Conservation (phyloP, 2,888 invertebrate species). For the Abrostola triplasia region DNA sequence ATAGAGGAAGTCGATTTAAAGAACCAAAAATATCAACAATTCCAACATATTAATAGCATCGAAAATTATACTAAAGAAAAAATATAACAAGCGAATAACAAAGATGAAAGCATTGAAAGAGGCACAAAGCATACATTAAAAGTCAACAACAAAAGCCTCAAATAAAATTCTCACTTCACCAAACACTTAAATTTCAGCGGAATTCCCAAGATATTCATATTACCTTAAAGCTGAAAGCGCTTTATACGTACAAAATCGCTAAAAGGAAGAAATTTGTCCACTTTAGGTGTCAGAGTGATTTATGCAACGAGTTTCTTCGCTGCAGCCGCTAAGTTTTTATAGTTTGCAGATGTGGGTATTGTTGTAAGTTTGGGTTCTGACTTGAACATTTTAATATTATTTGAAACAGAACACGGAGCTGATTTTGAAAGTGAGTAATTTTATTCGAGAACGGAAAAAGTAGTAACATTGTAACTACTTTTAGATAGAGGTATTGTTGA, state of each 20-base stretch:
- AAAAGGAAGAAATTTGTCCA: slow-evolving; percentile 57
- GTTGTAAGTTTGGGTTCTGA: slow-evolving; percentile 13
- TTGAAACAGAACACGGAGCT: slow-evolving; percentile 4
- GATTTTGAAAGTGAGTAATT: slow-evolving; percentile 1
- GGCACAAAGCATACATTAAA: not conserved
- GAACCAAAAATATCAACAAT: not conserved
- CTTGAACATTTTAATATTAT: slow-evolving; percentile 9
- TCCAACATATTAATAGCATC: not conserved
- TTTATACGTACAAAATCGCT: slow-evolving; percentile 36
- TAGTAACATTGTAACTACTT: not conserved
- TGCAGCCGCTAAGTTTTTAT: slow-evolving; percentile 50
- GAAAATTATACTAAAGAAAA: not conserved
- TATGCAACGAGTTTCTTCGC: slow-evolving; percentile 46
- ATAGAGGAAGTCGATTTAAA: not conserved
- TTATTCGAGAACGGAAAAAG: not conserved
- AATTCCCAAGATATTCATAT: slow-evolving; percentile 45
- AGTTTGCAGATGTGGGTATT: slow-evolving; percentile 29
- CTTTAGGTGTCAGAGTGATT: slow-evolving; percentile 55
- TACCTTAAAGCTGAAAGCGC: slow-evolving; percentile 45
- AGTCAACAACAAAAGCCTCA: not conserved
- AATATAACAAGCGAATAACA: not conserved
- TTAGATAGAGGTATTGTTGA: not conserved
- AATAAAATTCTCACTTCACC: slow-evolving; percentile 20
- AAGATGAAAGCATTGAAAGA: not conserved
- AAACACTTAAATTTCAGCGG: slow-evolving; percentile 17